Percentiles rank a stretch among this genome's conserved stretches.
Conservation (phyloP, 2,113 vertebrate genomes). For the Telmatochromis sp. region DNA sequence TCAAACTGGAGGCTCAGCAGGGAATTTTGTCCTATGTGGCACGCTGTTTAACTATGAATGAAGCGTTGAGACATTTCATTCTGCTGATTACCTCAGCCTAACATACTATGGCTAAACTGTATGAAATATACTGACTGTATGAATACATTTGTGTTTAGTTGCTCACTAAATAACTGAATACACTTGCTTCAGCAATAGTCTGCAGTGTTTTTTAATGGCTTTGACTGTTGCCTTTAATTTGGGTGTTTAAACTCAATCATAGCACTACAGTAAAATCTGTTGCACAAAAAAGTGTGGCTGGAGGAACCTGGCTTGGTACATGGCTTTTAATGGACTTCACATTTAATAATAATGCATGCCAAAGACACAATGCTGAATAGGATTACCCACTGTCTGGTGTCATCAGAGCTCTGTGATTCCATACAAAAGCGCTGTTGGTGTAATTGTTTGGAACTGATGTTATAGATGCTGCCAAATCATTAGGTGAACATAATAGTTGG, state of each 20-base stretch:
- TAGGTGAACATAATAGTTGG: neutral
- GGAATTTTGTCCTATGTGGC: neutral
- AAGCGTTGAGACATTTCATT: neutral
- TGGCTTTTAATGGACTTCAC: conserved; percentile 6
- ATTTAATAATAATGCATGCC: neutral
- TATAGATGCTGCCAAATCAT: conserved; percentile 8
- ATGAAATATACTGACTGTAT: neutral
- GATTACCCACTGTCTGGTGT: neutral
- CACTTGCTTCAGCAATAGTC: neutral
- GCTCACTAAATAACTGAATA: neutral
- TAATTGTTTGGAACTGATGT: conserved; percentile 8
- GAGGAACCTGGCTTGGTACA: neutral
- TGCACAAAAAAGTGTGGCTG: neutral
- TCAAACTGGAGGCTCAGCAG: neutral
- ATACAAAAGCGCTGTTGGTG: neutral
- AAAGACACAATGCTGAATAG: neutral
- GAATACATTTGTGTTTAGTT: neutral
- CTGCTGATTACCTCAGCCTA: neutral
- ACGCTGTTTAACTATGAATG: neutral
- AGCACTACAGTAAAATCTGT: neutral
- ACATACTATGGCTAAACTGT: neutral
- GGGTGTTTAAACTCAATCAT: neutral
- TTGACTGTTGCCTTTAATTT: neutral
- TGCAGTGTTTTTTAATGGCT: neutral
- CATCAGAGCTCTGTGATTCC: neutral